Conservation (phyloP, 1,140 invertebrate species). For the Halesus radiatus region DNA sequence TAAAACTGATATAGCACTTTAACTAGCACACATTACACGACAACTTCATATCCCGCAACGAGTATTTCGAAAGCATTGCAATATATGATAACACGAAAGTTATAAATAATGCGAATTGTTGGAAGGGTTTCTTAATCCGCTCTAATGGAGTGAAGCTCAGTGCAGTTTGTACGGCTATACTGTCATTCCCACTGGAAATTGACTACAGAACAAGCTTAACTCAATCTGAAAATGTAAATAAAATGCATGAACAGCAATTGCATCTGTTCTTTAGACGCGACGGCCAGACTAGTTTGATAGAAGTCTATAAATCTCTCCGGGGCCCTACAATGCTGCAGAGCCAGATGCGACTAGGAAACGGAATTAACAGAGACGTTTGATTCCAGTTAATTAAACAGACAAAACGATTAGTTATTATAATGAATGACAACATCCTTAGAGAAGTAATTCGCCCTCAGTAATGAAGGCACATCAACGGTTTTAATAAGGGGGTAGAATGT, state of each 20-base stretch:
- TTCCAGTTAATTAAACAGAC: conserved; percentile 1
- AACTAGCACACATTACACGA: too few species aligned
- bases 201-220: conserved; percentile 41
- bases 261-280: conserved; percentile 38
- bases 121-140: too few species aligned
- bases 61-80: too few species aligned
- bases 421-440: neutral
- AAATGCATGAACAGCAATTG: conserved; percentile 42
- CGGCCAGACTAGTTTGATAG: conserved; percentile 33
- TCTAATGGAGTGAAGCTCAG: too few species aligned
- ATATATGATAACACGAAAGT: too few species aligned
- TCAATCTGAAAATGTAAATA: conserved; percentile 50
- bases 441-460: too few species aligned
- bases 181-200: conserved; percentile 50
- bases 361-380: conserved; percentile 17
- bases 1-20: too few species aligned
- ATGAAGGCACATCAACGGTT: too few species aligned
- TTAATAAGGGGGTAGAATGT: too few species aligned
- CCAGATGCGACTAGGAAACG: neutral
- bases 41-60: too few species aligned
- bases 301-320: conserved; percentile 34
- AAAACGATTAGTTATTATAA: neutral
- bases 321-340: neutral
- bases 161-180: too few species aligned
- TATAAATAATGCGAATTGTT: too few species aligned